Percentiles rank a stretch among this genome's conserved stretches.
Evolutionary conservation across 2,113 vertebrate genomes (phyloP).

Genomic region (Siniperca knerii): DNA sequence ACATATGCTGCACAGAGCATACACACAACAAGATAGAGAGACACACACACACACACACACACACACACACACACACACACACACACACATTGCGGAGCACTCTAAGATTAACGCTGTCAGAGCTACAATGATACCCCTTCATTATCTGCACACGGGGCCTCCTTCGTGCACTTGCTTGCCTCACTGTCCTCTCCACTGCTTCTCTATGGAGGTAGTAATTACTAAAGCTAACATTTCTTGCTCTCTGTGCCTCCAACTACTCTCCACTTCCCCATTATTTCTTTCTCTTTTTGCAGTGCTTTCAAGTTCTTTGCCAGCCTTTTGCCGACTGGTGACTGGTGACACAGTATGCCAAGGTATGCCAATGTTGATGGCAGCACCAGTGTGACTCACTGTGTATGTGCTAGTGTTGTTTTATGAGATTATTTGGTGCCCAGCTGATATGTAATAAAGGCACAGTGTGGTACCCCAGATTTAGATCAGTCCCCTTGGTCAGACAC

Average conservation of each 20-base stretch:
- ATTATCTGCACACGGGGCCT: conserved; percentile 85
- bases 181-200: conserved; percentile 81
- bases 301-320: conserved; percentile 48
- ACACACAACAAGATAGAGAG: conserved; percentile 35
- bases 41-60: conserved; percentile 3
- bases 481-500: conserved; percentile 65
- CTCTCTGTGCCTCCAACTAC: conserved; percentile 64
- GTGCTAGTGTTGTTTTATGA: conserved; percentile 63
- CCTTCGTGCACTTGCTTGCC: conserved; percentile 76
- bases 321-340: conserved; percentile 68
- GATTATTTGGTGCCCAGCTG: conserved; percentile 78
- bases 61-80: conserved; percentile 8
- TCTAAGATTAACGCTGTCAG: conserved; percentile 87
- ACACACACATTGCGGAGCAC: conserved; percentile 61
- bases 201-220: conserved; percentile 84
- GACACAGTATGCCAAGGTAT: conserved; percentile 69
- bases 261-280: conserved; percentile 62
- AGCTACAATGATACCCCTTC: conserved; percentile 84
- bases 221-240: conserved; percentile 83
- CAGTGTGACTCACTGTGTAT: conserved; percentile 32
- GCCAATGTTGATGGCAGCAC: conserved; percentile 58
- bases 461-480: conserved; percentile 68
- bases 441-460: conserved; percentile 77
- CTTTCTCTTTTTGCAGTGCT: conserved; percentile 40
- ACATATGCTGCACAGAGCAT: conserved; percentile 52